Evolutionary conservation across 2,888 invertebrate species (phyloP), one percentile per base, ranked within the genome.

Genomic region (Patella pellucida): DNA sequence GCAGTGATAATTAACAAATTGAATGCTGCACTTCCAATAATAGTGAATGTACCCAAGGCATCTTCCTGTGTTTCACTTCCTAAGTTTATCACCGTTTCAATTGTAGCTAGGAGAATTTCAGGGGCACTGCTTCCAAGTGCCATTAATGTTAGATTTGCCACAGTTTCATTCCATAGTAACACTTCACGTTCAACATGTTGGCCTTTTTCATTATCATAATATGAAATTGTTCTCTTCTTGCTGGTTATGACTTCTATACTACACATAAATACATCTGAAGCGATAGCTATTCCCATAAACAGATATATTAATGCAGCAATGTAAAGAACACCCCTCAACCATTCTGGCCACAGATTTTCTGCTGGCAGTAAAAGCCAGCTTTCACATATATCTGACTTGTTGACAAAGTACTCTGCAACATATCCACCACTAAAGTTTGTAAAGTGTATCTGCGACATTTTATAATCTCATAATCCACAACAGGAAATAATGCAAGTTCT

Each of bases 161-260:
- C 90, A 0, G 90, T 90, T 78, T 89, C 89, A 73, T 90, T 90
- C 90, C 90, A 90, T 14, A 90, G 79, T 68, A 89, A 81, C 4
- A 90, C 86, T 74, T 89, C 87, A 68, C 82, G 80, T 76, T 87
- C 86, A 7, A 86, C 83, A 71, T 84, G 85, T 76, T 86, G 83
- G 72, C 88, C 84, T 73, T 84, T 85, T 73, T 87, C 86, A 56
- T 85, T 85, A 82, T 90, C 88, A 85, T 85, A 90, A 16, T 79
- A 80, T 9, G 86, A 80, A n/a, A 90, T 82, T 62, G 79, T 87
- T 71, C 84, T 74, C 75, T 87, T 88, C 76, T 86, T 87, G 75
- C 89, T 87, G 0, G 90, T 90, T 69, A 90, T 89, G n/a, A 86
- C 85, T 77, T 90, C 90, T 56, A 90, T 90, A 76, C 88, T 84